These are phyloP conservation scores for Sinonovacula constricta DNA, from an alignment of 1,140 invertebrate genomes.

Conservation along the genomic window DNA sequence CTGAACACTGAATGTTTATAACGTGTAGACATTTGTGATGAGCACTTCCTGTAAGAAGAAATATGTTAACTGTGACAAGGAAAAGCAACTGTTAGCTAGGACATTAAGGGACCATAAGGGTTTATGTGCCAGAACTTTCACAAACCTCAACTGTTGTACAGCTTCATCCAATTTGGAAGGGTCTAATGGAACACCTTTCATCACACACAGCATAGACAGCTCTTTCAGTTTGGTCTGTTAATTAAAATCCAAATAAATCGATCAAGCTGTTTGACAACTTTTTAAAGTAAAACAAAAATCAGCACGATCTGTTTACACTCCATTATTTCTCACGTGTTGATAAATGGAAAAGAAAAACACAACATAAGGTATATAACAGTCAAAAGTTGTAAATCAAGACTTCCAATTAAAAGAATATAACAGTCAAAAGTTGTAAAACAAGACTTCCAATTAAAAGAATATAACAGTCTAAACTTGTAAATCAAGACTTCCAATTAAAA, in stretches of 20 bases:
- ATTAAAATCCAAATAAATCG: constrained; percentile 8
- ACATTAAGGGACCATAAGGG: too few species aligned
- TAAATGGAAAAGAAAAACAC: too few species aligned
- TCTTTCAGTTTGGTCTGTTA: constrained; percentile 76
- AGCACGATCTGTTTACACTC: too few species aligned
- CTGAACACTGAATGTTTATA: not conserved
- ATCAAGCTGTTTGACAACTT: not conserved
- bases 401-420: too few species aligned
- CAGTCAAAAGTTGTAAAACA: too few species aligned
- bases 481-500: too few species aligned
- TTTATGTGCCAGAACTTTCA: too few species aligned
- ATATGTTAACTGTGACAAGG: not conserved
- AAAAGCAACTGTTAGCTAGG: constrained; percentile 34
- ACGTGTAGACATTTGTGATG: not conserved
- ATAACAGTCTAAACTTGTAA: too few species aligned
- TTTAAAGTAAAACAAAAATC: not conserved
- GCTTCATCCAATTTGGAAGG: constrained; percentile 64
- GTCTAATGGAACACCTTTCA: constrained; percentile 75
- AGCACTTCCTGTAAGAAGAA: not conserved
- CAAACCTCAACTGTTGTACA: constrained; percentile 66
- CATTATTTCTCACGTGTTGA: too few species aligned
- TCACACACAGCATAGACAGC: constrained; percentile 75
- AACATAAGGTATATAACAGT: too few species aligned
- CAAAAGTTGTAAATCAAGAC: too few species aligned
- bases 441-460: too few species aligned